phyloP scores from a whole-genome alignment of 2,797 vertebrate genomes.

The Notamacropus eugenii region DNA sequence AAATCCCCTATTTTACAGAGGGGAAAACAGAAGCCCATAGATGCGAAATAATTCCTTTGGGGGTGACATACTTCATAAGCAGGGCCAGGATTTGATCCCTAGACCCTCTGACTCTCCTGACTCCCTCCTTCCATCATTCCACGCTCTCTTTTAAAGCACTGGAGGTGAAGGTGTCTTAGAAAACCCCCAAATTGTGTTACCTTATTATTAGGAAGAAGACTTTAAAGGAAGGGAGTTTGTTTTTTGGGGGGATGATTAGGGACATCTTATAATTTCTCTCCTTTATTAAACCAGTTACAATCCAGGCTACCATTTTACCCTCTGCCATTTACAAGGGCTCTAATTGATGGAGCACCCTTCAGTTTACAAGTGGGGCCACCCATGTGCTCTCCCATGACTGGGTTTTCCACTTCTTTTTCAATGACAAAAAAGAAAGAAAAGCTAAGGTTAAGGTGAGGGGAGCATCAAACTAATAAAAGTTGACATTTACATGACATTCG shows the following conservation, averaged over 20 bases:
- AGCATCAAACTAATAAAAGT: background rate
- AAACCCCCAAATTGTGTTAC: background rate
- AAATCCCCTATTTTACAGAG: background rate
- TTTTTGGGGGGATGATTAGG: background rate
- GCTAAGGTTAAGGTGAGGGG: rapidly evolving
- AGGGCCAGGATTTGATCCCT: background rate
- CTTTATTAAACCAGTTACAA: background rate
- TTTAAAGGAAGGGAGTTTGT: background rate
- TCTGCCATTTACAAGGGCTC: background rate
- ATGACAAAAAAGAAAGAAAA: background rate
- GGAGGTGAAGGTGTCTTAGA: background rate
- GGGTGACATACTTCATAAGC: background rate
- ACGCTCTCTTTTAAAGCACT: background rate
- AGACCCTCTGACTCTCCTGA: background rate
- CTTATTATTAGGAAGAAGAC: background rate
- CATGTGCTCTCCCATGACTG: background rate
- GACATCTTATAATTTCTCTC: background rate
- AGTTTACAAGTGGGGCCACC: background rate
- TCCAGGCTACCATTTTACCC: background rate
- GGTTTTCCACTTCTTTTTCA: background rate
- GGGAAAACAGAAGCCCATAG: background rate
- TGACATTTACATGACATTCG: background rate
- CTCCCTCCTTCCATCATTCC: background rate
- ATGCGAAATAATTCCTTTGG: background rate
- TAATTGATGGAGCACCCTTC: background rate